Conservation (phyloP, 2,888 invertebrate genomes). For the Autographa pulchrina region DNA sequence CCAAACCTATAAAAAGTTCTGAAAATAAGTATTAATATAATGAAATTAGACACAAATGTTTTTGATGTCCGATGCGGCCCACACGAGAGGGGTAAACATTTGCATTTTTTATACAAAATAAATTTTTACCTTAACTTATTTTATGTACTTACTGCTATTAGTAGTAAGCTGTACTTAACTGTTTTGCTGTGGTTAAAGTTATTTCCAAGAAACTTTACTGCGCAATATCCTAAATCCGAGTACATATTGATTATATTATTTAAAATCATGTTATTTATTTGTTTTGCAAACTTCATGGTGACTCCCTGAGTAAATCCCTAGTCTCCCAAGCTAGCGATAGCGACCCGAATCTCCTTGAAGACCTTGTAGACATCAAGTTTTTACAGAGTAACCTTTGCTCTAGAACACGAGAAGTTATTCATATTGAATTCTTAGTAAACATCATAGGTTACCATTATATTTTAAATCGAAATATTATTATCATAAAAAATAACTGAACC, state of each 20-base stretch:
- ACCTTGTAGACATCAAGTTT: background rate
- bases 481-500: too few relatives aligned
- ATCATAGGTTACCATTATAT: too few relatives aligned
- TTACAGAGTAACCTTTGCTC: background rate
- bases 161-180: too few relatives aligned
- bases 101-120: background rate
- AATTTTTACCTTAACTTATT: background rate
- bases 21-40: slow-evolving; percentile 15
- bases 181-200: too few relatives aligned
- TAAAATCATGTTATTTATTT: background rate
- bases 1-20: background rate
- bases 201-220: background rate
- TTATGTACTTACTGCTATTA: too few relatives aligned
- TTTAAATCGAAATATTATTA: too few relatives aligned
- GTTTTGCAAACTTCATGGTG: background rate
- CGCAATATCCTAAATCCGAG: background rate
- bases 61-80: slow-evolving; percentile 25
- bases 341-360: background rate
- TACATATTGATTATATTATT: background rate
- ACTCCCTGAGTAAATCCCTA: background rate
- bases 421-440: too few relatives aligned
- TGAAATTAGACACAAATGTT: slow-evolving; percentile 38
- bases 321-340: background rate
- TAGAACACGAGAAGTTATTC: too few relatives aligned
- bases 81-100: slow-evolving; percentile 22